Percentiles rank a stretch among this genome's conserved stretches.
Conservation (phyloP, 64 coral and sea anemone species). For the Montipora efflorescens region DNA sequence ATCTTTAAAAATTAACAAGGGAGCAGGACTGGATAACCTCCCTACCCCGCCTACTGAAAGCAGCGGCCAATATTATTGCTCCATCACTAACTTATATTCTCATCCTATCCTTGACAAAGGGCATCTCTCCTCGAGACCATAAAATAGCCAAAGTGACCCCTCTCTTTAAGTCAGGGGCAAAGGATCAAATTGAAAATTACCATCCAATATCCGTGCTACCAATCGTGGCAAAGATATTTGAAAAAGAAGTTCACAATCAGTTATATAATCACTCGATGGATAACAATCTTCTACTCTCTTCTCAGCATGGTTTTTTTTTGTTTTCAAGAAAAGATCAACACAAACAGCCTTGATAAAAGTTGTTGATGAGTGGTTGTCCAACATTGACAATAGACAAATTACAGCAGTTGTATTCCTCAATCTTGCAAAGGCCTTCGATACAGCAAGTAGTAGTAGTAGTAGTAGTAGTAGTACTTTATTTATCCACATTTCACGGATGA, state of each 20-base stretch:
- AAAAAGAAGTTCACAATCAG: slow-evolving; percentile 15
- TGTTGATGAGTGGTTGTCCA: too few species aligned
- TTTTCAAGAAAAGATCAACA: too few species aligned
- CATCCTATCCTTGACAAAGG: slow-evolving; percentile 28
- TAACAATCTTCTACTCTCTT: neutral
- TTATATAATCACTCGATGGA: neutral
- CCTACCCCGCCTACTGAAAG: slow-evolving; percentile 17
- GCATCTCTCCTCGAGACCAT: slow-evolving; percentile 27
- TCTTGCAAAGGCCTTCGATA: too few species aligned
- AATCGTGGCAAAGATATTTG: slow-evolving; percentile 54
- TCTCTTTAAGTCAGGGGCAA: slow-evolving; percentile 47
- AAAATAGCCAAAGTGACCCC: slow-evolving; percentile 50
- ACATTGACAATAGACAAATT: too few species aligned
- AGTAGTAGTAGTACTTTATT: too few species aligned
- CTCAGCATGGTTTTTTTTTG: neutral
- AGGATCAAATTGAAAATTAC: slow-evolving; percentile 36
- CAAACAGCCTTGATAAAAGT: too few species aligned
- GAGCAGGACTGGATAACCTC: too few species aligned
- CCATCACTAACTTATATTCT: slow-evolving; percentile 43
- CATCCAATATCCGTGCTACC: slow-evolving; percentile 19
- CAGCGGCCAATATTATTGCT: slow-evolving; percentile 14
- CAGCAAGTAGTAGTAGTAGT: too few species aligned
- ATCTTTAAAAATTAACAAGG: neutral
- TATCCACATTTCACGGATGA: too few species aligned
- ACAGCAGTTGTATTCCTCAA: too few species aligned